Conservation (phyloP, 2,113 vertebrate genomes). For the Rattus norvegicus region GRCr8 NC_086027.1:70284501-70285000, state of each 20-base stretch:
- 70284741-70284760: constrained; percentile 64
- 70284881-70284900: background rate
- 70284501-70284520: constrained; percentile 42
- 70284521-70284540: constrained; percentile 23
- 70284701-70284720: constrained; percentile 60
- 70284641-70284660: constrained; percentile 65
- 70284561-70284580: constrained; percentile 26
- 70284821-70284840: background rate
- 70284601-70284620: constrained; percentile 52
- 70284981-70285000: background rate
- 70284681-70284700: constrained; percentile 53
- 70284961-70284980: background rate
- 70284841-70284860: background rate
- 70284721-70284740: constrained; percentile 58
- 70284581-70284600: constrained; percentile 40
- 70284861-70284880: background rate
- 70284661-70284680: constrained; percentile 67
- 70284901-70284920: background rate
- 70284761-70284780: background rate
- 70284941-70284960: background rate
- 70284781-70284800: constrained; percentile 48
- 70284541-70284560: background rate
- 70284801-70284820: constrained; percentile 41
- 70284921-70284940: background rate
- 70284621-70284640: constrained; percentile 73